Evolutionary conservation across 2,888 invertebrate genomes (phyloP).

Genomic region (Empis livida): DNA sequence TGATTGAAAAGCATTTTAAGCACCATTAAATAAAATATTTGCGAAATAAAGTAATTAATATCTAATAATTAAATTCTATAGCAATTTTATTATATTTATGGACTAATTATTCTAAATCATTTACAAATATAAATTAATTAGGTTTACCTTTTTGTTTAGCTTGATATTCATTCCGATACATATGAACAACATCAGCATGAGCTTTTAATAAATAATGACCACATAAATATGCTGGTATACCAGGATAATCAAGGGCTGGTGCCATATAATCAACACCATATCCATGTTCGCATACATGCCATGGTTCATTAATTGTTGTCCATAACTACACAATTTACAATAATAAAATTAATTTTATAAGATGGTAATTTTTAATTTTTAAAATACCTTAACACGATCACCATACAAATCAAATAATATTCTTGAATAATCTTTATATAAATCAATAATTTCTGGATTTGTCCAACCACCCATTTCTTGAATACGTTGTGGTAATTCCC

Average conservation of each 20-base stretch:
- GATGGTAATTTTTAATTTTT: background rate
- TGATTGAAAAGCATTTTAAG: too few species aligned
- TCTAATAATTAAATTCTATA: too few species aligned
- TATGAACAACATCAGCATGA: conserved; percentile 55
- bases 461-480: conserved; percentile 57
- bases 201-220: conserved; percentile 60
- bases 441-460: conserved; percentile 49
- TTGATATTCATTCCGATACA: conserved; percentile 48
- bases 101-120: too few species aligned
- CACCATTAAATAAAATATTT: too few species aligned
- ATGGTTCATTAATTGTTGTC: conserved; percentile 68
- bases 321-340: conserved; percentile 36
- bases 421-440: conserved; percentile 50
- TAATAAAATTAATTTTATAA: background rate
- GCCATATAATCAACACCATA: conserved; percentile 46
- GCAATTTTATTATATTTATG: too few species aligned
- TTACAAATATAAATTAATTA: conserved; percentile 12
- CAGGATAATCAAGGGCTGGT: conserved; percentile 45
- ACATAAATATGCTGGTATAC: conserved; percentile 52
- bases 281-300: conserved; percentile 35
- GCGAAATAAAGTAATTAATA: too few species aligned
- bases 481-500: conserved; percentile 53
- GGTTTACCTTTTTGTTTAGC: conserved; percentile 40
- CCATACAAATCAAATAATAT: conserved; percentile 48
- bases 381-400: conserved; percentile 41